phyloP scores from a whole-genome alignment of 1,140 invertebrate species.

The Homalodisca vitripennis region DNA sequence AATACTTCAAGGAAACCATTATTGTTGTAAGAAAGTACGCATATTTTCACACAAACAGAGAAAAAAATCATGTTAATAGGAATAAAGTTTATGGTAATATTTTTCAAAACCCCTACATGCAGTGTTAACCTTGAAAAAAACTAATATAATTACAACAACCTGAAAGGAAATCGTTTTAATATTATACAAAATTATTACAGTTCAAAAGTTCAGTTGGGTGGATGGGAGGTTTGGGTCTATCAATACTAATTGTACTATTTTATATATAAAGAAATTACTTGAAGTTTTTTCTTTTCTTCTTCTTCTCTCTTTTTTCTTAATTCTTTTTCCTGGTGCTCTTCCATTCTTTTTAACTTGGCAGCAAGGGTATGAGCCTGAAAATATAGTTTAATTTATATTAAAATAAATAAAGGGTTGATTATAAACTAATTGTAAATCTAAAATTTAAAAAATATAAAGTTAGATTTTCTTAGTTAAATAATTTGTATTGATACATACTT shows the following conservation, averaged over 20 bases:
- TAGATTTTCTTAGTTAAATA: background rate
- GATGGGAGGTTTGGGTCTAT: background rate
- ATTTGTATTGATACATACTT: background rate
- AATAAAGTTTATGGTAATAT: too few species aligned
- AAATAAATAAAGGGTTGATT: background rate
- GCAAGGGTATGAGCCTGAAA: slow-evolving; percentile 3
- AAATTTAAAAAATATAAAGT: background rate
- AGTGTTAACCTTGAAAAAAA: background rate
- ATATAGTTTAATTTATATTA: background rate
- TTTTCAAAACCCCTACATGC: too few species aligned
- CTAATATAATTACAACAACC: background rate
- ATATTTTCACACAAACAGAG: too few species aligned
- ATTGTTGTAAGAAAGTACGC: too few species aligned
- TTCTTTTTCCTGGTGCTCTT: background rate
- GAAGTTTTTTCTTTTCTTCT: background rate
- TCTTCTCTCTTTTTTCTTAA: slow-evolving; percentile 3
- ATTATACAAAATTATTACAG: background rate
- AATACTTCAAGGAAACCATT: too few species aligned
- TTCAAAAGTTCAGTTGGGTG: background rate
- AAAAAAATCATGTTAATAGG: too few species aligned
- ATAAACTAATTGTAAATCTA: background rate
- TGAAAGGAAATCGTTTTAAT: background rate
- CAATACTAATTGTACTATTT: background rate
- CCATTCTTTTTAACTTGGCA: background rate
- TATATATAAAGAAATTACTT: background rate